phyloP scores from a whole-genome alignment of 2,797 vertebrate species.

The Somateria mollissima region DNA sequence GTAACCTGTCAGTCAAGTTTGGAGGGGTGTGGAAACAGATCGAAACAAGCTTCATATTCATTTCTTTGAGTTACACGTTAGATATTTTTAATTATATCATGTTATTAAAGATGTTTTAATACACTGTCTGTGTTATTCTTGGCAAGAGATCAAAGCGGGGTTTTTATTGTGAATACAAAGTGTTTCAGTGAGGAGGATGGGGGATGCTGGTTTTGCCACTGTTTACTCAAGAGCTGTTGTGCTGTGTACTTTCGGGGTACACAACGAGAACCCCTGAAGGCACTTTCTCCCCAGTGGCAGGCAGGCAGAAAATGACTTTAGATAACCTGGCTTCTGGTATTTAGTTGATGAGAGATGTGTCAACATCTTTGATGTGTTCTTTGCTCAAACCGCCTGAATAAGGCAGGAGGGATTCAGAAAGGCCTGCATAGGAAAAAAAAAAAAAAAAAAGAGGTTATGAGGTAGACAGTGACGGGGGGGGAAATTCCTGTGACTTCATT shows the following conservation, averaged over 20 bases:
- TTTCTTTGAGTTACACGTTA: constrained; percentile 49
- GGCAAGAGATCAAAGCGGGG: constrained; percentile 50
- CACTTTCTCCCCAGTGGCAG: constrained; percentile 30
- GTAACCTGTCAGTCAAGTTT: constrained; percentile 64
- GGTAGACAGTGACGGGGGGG: neutral
- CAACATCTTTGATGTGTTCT: constrained; percentile 48
- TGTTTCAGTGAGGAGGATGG: constrained; percentile 1
- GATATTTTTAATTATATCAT: constrained; percentile 64
- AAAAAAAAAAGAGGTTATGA: neutral
- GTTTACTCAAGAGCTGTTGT: neutral
- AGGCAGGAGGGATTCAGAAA: constrained; percentile 15
- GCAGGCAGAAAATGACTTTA: neutral
- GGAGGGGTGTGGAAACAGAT: constrained; percentile 48
- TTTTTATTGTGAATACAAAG: constrained; percentile 14
- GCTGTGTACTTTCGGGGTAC: constrained; percentile 15
- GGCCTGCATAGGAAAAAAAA: neutral
- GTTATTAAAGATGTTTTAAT: constrained; percentile 65
- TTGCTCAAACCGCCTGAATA: constrained; percentile 10
- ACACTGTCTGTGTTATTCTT: constrained; percentile 55
- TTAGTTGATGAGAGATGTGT: neutral
- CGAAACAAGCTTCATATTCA: constrained; percentile 45
- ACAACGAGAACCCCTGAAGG: constrained; percentile 34
- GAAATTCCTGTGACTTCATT: constrained; percentile 24
- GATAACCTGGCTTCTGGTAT: constrained; percentile 22
- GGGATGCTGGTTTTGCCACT: constrained; percentile 15